Conservation (phyloP, 2,888 invertebrate species). For the Biston betularia region DNA sequence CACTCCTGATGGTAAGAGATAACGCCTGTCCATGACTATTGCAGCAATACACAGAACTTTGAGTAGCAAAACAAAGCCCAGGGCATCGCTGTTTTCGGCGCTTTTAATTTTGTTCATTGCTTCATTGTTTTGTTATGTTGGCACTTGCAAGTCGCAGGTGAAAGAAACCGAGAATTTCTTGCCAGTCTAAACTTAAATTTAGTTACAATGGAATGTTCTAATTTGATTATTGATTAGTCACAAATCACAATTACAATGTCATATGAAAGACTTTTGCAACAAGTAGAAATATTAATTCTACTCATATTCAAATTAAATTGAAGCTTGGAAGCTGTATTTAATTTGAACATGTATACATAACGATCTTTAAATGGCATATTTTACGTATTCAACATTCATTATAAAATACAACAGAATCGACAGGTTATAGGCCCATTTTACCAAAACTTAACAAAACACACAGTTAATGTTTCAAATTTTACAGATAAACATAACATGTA, state of each 20-base stretch:
- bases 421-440: background rate
- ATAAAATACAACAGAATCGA: background rate
- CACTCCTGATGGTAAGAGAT: no score
- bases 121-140: background rate
- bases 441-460: background rate
- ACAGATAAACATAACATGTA: no score
- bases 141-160: background rate
- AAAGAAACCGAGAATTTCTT: conserved; percentile 1
- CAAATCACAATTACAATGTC: conserved; percentile 21
- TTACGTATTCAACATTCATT: background rate
- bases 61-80: no score
- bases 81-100: background rate
- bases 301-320: background rate
- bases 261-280: background rate
- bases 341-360: background rate
- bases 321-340: no score
- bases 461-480: no score
- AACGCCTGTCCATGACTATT: no score
- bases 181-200: conserved; percentile 8
- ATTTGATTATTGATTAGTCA: conserved; percentile 18
- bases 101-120: background rate
- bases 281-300: background rate
- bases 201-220: conserved; percentile 30
- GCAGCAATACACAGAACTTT: no score
- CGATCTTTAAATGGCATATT: background rate